phyloP scores from a whole-genome alignment of 2,113 vertebrate genomes.

The Nothobranchius kuhntae region DNA sequence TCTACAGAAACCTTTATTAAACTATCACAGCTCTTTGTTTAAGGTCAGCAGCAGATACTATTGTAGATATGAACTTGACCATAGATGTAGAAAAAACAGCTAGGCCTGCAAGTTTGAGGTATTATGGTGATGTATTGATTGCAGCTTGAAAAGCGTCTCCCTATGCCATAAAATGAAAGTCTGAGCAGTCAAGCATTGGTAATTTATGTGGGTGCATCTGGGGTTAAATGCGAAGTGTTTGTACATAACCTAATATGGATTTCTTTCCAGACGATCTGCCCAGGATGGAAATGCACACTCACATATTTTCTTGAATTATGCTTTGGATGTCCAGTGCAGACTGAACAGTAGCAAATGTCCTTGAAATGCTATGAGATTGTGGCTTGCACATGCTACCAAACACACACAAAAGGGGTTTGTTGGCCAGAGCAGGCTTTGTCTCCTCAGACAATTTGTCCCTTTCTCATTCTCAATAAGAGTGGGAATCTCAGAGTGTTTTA shows the following conservation, averaged over 20 bases:
- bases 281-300: constrained; percentile 15
- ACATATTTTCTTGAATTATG: constrained; percentile 42
- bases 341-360: constrained; percentile 16
- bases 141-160: constrained; percentile 17
- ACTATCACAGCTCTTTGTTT: background rate
- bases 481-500: constrained; percentile 59
- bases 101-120: constrained; percentile 42
- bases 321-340: constrained; percentile 32
- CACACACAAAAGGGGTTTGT: constrained; percentile 50
- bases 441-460: constrained; percentile 52
- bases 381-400: constrained; percentile 39
- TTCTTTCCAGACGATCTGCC: constrained; percentile 13
- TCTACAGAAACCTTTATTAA: background rate
- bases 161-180: constrained; percentile 33
- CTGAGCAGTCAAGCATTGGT: constrained; percentile 38
- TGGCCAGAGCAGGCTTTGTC: constrained; percentile 42
- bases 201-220: constrained; percentile 36
- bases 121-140: constrained; percentile 61
- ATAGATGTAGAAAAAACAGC: constrained; percentile 3
- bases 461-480: constrained; percentile 45
- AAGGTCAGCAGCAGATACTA: constrained; percentile 9
- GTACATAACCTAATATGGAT: constrained; percentile 54
- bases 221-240: constrained; percentile 40
- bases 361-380: constrained; percentile 52
- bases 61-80: background rate